These are phyloP conservation scores for Graphium colonna DNA, from an alignment of 2,888 invertebrate species.

Conservation along the genomic window DNA sequence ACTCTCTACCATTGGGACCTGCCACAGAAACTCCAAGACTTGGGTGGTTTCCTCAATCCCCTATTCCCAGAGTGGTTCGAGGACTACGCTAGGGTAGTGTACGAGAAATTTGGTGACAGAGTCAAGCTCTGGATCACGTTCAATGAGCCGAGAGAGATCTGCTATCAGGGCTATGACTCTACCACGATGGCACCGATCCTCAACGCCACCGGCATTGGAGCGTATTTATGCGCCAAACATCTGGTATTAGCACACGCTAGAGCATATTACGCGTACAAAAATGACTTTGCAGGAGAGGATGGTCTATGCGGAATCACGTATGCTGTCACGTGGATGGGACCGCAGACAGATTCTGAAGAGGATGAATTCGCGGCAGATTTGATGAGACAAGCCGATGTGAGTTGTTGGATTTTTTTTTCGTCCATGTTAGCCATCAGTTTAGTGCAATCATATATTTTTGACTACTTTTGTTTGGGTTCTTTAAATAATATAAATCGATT, in stretches of 20 bases:
- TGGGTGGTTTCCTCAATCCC: slow-evolving; percentile 75
- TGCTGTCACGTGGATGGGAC: slow-evolving; percentile 43
- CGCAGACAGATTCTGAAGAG: slow-evolving; percentile 47
- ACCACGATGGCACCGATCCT: slow-evolving; percentile 48
- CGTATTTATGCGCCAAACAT: slow-evolving; percentile 71
- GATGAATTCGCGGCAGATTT: slow-evolving; percentile 52
- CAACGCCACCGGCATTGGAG: slow-evolving; percentile 61
- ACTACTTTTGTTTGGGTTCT: too few relatives aligned
- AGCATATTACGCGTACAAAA: slow-evolving; percentile 58
- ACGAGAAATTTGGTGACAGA: slow-evolving; percentile 64
- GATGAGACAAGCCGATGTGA: slow-evolving; percentile 39
- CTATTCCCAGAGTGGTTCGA: slow-evolving; percentile 66
- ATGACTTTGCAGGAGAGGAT: slow-evolving; percentile 49
- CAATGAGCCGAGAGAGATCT: slow-evolving; percentile 75
- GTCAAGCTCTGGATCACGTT: slow-evolving; percentile 81
- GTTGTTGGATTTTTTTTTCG: slow-evolving; percentile 4
- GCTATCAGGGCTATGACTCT: slow-evolving; percentile 63
- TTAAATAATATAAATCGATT: too few relatives aligned
- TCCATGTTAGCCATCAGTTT: too few relatives aligned
- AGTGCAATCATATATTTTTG: too few relatives aligned
- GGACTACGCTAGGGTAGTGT: slow-evolving; percentile 67
- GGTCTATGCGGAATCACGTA: slow-evolving; percentile 44
- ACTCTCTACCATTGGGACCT: slow-evolving; percentile 80
- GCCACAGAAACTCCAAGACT: slow-evolving; percentile 72
- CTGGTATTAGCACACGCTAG: slow-evolving; percentile 76